Conservation (phyloP, 2,113 vertebrate species). For the Colossoma macropomum region DNA sequence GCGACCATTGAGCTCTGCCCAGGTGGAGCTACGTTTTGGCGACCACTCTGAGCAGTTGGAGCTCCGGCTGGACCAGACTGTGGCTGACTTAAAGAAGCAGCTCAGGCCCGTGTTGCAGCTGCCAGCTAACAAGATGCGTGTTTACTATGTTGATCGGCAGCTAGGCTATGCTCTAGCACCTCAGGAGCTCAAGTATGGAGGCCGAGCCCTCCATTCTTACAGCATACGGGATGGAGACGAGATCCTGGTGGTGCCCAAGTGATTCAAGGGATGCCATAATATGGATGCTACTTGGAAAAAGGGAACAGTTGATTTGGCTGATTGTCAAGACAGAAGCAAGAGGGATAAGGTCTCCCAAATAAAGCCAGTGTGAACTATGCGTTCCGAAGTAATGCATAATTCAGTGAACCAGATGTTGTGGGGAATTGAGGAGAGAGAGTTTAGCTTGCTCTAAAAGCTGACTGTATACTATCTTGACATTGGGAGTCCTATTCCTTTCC, state of each 20-base stretch:
- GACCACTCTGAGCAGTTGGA: constrained; percentile 86
- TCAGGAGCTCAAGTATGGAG: constrained; percentile 91
- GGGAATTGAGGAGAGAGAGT: neutral
- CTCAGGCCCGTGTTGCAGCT: constrained; percentile 87
- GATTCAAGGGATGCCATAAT: constrained; percentile 55
- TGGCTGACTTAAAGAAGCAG: constrained; percentile 92
- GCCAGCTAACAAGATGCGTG: constrained; percentile 86
- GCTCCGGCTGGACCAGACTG: constrained; percentile 92
- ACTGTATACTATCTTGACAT: neutral
- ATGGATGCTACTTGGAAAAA: neutral
- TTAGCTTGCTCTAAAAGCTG: neutral
- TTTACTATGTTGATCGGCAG: constrained; percentile 91
- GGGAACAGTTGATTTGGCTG: neutral
- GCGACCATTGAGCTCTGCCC: constrained; percentile 83
- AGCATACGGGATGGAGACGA: constrained; percentile 94
- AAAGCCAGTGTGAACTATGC: neutral
- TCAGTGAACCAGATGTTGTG: neutral
- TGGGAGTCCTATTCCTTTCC: neutral
- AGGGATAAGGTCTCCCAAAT: constrained; percentile 12
- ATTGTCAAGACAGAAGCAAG: neutral
- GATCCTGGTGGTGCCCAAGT: constrained; percentile 90
- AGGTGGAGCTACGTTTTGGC: constrained; percentile 90
- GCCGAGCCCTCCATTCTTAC: constrained; percentile 90
- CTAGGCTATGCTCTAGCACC: constrained; percentile 82
- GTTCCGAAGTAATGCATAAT: neutral